Conservation (phyloP, 2,113 vertebrate genomes). For the Chrysochloris asiatica region DNA sequence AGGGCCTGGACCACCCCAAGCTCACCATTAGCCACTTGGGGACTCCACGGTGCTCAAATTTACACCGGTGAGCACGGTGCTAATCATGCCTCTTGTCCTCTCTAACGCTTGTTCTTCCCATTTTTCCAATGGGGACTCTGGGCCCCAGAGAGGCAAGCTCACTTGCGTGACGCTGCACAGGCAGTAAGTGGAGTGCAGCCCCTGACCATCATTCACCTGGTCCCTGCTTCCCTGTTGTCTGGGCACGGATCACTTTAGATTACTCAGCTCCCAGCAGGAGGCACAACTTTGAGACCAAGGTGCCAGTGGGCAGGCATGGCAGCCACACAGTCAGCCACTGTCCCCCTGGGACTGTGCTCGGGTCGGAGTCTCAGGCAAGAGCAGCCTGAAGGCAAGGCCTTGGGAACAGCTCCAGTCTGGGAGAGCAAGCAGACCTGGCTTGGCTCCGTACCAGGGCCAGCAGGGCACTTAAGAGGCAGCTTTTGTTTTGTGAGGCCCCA, state of each 20-base stretch:
- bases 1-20: background rate
- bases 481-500: background rate
- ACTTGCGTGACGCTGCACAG: background rate
- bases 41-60: rapidly evolving
- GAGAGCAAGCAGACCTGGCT: background rate
- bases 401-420: background rate
- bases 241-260: background rate
- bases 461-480: background rate
- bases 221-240: background rate
- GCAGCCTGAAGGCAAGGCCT: background rate
- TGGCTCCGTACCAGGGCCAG: background rate
- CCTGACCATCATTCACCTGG: too few relatives aligned
- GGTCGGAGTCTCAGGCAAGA: background rate
- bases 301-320: background rate
- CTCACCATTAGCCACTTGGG: background rate
- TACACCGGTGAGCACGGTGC: background rate
- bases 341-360: background rate
- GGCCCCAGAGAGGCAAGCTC: background rate
- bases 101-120: background rate
- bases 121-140: background rate
- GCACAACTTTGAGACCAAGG: background rate
- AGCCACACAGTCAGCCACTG: background rate
- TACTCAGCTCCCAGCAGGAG: background rate
- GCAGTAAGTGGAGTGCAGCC: too few relatives aligned
- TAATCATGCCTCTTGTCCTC: rapidly evolving